A percentile compares a stretch with the other conserved stretches of the same genome.
Evolutionary conservation across 2,888 invertebrate genomes (phyloP).

Genomic region (Cosmorhoe ocellata): DNA sequence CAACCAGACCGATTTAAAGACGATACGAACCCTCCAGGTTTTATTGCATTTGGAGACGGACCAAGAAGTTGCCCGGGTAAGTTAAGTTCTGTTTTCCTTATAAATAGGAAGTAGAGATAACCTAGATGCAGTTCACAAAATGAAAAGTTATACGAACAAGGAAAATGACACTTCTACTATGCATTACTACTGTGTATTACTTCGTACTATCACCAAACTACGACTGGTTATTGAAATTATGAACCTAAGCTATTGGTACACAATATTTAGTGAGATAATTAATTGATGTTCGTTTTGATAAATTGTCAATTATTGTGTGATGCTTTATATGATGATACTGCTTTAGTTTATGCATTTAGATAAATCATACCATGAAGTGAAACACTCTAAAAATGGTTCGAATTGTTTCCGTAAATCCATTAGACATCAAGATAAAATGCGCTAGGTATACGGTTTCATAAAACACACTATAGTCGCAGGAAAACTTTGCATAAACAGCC

Average conservation of each 20-base stretch:
- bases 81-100: constrained; percentile 14
- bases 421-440: neutral
- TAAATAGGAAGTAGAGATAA: neutral
- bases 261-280: too few relatives aligned
- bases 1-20: constrained; percentile 67
- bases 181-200: too few relatives aligned
- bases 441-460: constrained; percentile 4
- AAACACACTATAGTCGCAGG: constrained; percentile 18
- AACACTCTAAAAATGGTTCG: neutral
- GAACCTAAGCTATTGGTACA: too few relatives aligned
- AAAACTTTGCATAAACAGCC: constrained; percentile 35
- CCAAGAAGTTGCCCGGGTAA: constrained; percentile 75
- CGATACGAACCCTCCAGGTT: constrained; percentile 60
- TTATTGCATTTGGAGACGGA: constrained; percentile 73
- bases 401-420: neutral
- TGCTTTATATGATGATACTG: too few relatives aligned
- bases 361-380: too few relatives aligned
- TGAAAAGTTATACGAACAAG: constrained; percentile 14
- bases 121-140: constrained; percentile 7
- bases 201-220: neutral
- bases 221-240: too few relatives aligned
- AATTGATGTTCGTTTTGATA: too few relatives aligned
- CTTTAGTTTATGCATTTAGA: too few relatives aligned
- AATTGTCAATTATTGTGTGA: too few relatives aligned
- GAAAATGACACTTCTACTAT: neutral